Evolutionary conservation across 2,888 invertebrate genomes (phyloP).

Genomic region (Meteorus cinctellus): DNA sequence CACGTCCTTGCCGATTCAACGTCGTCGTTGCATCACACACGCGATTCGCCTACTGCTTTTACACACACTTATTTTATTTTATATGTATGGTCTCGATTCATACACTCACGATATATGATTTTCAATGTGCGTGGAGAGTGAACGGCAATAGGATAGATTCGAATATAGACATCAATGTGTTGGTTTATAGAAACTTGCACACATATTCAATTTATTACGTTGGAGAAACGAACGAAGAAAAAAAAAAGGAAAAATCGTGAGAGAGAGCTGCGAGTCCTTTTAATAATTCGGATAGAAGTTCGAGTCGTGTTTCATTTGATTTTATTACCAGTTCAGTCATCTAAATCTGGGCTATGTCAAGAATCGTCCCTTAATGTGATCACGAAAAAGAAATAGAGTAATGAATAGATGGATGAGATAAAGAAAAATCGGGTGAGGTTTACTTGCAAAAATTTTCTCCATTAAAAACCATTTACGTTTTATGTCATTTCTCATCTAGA

Average conservation of each 20-base stretch:
- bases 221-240: background rate
- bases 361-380: background rate
- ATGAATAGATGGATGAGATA: no score
- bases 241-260: background rate
- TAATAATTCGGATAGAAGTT: background rate
- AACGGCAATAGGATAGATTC: background rate
- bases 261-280: background rate
- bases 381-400: background rate
- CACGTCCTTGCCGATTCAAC: constrained; percentile 60
- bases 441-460: background rate
- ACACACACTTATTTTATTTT: constrained; percentile 9
- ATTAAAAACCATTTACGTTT: background rate
- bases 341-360: background rate
- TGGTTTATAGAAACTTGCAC: constrained; percentile 1
- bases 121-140: constrained; percentile 20
- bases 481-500: background rate
- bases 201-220: background rate
- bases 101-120: constrained; percentile 1
- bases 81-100: background rate
- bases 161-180: constrained; percentile 18
- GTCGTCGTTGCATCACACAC: constrained; percentile 50
- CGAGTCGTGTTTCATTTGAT: background rate
- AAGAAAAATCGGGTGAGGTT: background rate
- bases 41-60: constrained; percentile 45
- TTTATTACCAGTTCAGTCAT: background rate